Conservation (phyloP, 2,113 vertebrate genomes). For the Alligator sinensis region DNA sequence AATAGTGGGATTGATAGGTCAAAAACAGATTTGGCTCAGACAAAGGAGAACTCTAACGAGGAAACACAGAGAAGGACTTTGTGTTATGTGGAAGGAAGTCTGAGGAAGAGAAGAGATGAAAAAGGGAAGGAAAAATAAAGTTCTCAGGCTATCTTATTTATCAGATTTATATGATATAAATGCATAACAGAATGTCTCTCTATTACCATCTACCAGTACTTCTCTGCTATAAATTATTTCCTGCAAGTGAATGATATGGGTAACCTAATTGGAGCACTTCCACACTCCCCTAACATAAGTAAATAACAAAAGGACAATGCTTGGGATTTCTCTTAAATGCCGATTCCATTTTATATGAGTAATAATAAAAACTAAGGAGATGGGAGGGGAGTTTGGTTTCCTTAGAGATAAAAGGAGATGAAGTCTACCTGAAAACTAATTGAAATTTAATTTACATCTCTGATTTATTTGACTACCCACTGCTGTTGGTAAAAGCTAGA, state of each 20-base stretch:
- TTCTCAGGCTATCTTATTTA: neutral
- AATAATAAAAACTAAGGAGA: neutral
- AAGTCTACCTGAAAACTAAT: constrained; percentile 23
- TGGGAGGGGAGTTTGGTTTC: neutral
- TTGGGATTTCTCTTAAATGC: neutral
- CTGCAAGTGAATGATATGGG: neutral
- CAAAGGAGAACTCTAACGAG: neutral
- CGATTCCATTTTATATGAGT: neutral
- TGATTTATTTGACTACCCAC: constrained; percentile 24
- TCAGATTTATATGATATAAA: neutral
- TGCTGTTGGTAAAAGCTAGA: constrained; percentile 1
- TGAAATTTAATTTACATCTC: constrained; percentile 58
- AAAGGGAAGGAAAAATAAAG: neutral
- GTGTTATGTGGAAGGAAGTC: neutral
- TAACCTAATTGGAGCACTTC: neutral
- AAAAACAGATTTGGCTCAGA: neutral
- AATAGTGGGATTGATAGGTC: neutral
- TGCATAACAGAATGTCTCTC: neutral
- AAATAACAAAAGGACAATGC: neutral
- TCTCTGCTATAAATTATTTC: neutral
- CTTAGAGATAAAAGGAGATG: neutral
- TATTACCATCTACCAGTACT: neutral
- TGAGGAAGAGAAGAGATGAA: neutral
- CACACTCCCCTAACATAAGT: neutral
- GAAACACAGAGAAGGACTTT: neutral